Conservation (phyloP, 2,797 vertebrate species). For the Oryzias dopingdopingensis region DNA sequence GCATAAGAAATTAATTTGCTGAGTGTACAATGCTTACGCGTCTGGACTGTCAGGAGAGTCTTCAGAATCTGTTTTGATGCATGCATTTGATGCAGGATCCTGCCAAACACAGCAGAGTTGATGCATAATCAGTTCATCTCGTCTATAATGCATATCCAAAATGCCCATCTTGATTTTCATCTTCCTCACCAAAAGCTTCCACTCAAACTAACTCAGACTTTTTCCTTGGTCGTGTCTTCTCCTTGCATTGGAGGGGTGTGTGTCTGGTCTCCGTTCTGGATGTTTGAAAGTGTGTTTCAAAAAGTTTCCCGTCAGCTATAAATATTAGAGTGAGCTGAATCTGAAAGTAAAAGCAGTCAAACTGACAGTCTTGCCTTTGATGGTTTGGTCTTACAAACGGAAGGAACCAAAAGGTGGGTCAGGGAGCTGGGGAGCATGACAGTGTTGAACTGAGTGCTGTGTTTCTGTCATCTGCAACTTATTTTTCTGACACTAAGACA, state of each 20-base stretch:
- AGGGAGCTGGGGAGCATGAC: conserved; percentile 49
- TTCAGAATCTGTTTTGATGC: conserved; percentile 38
- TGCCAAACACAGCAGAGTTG: conserved; percentile 5
- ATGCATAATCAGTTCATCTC: conserved; percentile 29
- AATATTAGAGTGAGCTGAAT: conserved; percentile 55
- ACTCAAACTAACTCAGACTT: conserved; percentile 28
- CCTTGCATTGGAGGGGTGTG: conserved; percentile 57
- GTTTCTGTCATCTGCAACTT: conserved; percentile 54
- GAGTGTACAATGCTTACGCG: conserved; percentile 40
- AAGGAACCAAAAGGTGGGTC: conserved; percentile 65
- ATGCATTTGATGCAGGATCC: conserved; percentile 52
- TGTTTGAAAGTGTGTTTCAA: conserved; percentile 36
- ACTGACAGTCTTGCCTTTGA: conserved; percentile 52
- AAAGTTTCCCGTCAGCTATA: conserved; percentile 54
- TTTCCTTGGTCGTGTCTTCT: conserved; percentile 61
- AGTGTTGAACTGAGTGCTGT: conserved; percentile 36
- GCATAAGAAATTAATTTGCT: conserved; percentile 49
- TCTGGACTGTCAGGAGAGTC: conserved; percentile 59
- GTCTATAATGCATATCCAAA: conserved; percentile 45
- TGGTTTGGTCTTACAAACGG: conserved; percentile 53
- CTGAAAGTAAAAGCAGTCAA: conserved; percentile 44
- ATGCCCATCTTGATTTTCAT: conserved; percentile 47
- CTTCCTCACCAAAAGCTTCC: conserved; percentile 24
- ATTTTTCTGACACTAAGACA: conserved; percentile 25
- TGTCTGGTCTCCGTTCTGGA: conserved; percentile 24